These are phyloP conservation scores for Drosophila bocqueti DNA, from an alignment of 1,140 invertebrate genomes.

Conservation along the genomic window DNA sequence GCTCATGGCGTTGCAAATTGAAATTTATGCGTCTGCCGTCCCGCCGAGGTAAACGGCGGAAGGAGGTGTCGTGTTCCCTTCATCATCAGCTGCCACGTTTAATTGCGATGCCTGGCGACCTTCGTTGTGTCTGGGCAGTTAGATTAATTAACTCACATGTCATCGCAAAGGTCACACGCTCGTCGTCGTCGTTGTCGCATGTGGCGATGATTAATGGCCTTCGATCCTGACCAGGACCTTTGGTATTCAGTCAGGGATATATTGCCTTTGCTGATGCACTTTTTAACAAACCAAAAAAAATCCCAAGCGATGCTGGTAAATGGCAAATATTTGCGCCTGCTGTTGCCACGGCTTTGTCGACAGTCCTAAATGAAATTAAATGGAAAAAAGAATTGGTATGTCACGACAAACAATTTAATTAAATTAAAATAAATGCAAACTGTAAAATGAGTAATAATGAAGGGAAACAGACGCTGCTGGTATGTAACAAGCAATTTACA, in stretches of 20 bases:
- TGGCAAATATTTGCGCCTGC: constrained; percentile 48
- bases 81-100: constrained; percentile 42
- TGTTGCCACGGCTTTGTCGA: constrained; percentile 23
- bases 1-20: constrained; percentile 61
- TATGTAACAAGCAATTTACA: constrained; percentile 64
- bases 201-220: constrained; percentile 70
- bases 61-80: constrained; percentile 24
- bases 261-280: constrained; percentile 17
- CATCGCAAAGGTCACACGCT: constrained; percentile 63
- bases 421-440: constrained; percentile 61
- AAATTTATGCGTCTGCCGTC: constrained; percentile 71
- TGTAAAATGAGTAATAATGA: constrained; percentile 17
- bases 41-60: constrained; percentile 26
- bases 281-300: not conserved
- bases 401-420: constrained; percentile 63
- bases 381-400: constrained; percentile 33
- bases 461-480: constrained; percentile 13
- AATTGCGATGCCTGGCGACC: constrained; percentile 60
- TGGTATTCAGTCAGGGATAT: constrained; percentile 10
- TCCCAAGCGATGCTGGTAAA: constrained; percentile 27
- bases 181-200: constrained; percentile 39
- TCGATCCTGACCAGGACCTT: constrained; percentile 24
- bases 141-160: constrained; percentile 81
- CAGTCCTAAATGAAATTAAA: constrained; percentile 55
- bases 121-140: constrained; percentile 67